Evolutionary conservation across 1,140 invertebrate genomes (phyloP), one percentile per base, ranked within the genome.

Genomic region (Brevipalpus yothersi): DNA sequence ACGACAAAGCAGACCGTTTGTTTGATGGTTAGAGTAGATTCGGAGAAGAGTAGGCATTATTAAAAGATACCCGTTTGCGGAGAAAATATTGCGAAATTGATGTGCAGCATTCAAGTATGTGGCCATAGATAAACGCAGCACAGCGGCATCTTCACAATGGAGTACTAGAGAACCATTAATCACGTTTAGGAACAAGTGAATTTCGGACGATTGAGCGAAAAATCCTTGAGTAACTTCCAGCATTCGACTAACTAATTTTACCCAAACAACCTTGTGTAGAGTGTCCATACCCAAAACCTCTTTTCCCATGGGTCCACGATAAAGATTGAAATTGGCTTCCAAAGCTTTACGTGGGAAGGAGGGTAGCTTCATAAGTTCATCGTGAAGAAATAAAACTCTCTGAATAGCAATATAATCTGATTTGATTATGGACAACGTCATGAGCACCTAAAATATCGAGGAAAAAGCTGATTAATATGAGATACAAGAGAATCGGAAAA

Each of bases 71-170:
- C 92, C 93, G 71, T 96, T 95, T 7, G 86, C 91, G 8, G 92
- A 92, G 72, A 98, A 98, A 56, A 98, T 91, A 68, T 96, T 95
- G 72, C 95, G 97, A 69, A 98, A 98, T 74, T 97, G 92, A 64
- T 90, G 89, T 3, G 89, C 88, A 3, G 91, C 90, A 71, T 95
- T 97, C 58, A 98, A 89, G 66, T 93, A 95, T 0, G 91, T 93
- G 0, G 93, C 89, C 70, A 94, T 84, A 40, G 94, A 93, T 68
- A 91, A 88, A 69, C 95, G 75, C 39, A 99, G 76, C 66, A 99
- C 91, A 59, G 89, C 82, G 0, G 88, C 83, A 71, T 98, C 92
- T 74, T 97, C 91, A 67, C 89, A 90, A 70, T 97, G 91, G 40
- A 98, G 73, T 60, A 96, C 84, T n/a, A 98, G 75, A 4, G 91